Base-by-base conservation (phyloP, 2,888 invertebrate genomes). In the Cheilosia variabilis region DNA sequence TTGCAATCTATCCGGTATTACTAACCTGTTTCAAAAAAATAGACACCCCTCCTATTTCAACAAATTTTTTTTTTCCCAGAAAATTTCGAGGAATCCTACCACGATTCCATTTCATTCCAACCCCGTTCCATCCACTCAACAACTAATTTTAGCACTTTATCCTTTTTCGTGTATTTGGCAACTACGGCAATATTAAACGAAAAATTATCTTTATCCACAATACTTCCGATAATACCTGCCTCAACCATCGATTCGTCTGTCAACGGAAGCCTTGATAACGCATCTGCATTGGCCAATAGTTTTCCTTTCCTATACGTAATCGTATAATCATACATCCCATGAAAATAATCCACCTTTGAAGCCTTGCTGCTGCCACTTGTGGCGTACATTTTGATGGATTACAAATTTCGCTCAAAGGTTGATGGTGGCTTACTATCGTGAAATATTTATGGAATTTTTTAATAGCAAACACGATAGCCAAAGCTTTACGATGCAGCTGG, bases 361-460 rank as follows among this genome's bases (percentile, higher is more conserved):
- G 53, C 22, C 72, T 71, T 22, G 37, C 50, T 27, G 58, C 47
- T 4, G 58, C 71, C 6, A 72, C 60, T 53, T 45, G 43, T 31
- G 72, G 62, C 4, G 53, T 62, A 53, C 53, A 41, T 22, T 72
- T 72, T 1, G 62, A 43, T 19, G 53, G 62, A 24, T 53, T 62
- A 22, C 89, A 87, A 22, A 89, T 88, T 2, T 76, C 68, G 52
- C 80, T 66, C 7, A 89, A 47, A 2, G 88, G 76, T 34, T 87
- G 72, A 55, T 82, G 86, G 55, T 89, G 88, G 7, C 87, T 88
- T 41, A 82, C 62, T 15, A 89, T 62, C 1, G 37, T 72, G 27
- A 27, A 27, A 27, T 27, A 27, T 6, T 27, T 27, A 27, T 27
- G 27, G 1, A 27, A 27, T 27, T 27, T 19, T 31, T 53, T 27